Evolutionary conservation across 2,888 invertebrate genomes (phyloP), one percentile per base, ranked within the genome.

Genomic region (Drosophila cracens): DNA sequence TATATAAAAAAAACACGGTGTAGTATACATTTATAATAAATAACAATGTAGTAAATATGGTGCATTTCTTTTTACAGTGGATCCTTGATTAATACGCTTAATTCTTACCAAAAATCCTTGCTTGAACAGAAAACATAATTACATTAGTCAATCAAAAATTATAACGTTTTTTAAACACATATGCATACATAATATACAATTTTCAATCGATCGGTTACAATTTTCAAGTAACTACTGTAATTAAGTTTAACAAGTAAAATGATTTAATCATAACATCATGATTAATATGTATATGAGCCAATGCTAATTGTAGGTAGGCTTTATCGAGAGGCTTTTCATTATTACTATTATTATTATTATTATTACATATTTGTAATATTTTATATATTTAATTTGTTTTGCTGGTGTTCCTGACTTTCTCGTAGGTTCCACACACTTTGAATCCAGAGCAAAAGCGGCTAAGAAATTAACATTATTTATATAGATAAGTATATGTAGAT

Each of bases 61-160:
- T 52, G 38, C 38, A 78, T 29, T 51, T 21, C 1, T 61, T 46
- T 58, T 16, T 61, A 66, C 72, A 81, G 77, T 81, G 81, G 78
- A 81, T 60, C 72, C 77, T 67, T 77, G 77, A 77, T 67, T 66
- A 70, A 51, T 48, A 64, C 59, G 51, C 53, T 31, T 27, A 49
- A 33, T 48, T 61, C 27, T 68, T 69, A 38, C 62, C 40, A 54
- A 40, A n/a, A 43, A 6, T 36, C 49, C 49, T 29, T 40, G 4
- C 25, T 46, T 8, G 46, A 21, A 46, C n/a, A 49, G 4, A 18
- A 49, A 27, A 18, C 18, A 31, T 51, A 21, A 52, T 31, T 31
- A 21, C 27, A n/a, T 8, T 31, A 51, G 51, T 11, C 51, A 29
- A 6, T 51, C 11, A 6, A 31, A 51, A 29, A 51, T 51, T 51